A percentile compares a stretch with the other conserved stretches of the same genome.
phyloP scores from a whole-genome alignment of 2,797 vertebrate genomes.

The Thalassophryne amazonica region DNA sequence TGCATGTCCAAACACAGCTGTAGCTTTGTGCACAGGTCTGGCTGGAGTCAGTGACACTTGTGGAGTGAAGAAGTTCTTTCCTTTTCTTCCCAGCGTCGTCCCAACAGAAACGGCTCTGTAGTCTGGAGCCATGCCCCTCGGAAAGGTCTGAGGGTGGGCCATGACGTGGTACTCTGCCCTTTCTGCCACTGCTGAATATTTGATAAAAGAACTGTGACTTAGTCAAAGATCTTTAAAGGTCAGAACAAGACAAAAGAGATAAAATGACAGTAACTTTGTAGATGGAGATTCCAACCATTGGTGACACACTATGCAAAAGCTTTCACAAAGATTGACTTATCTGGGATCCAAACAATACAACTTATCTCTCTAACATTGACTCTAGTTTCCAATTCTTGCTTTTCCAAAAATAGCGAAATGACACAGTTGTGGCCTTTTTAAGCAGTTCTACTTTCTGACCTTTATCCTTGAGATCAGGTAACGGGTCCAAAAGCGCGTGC shows the following conservation, averaged over 20 bases:
- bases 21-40: slow-evolving; percentile 79
- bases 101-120: slow-evolving; percentile 77
- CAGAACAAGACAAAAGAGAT: not conserved
- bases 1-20: slow-evolving; percentile 85
- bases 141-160: slow-evolving; percentile 86
- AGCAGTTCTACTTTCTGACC: slow-evolving; percentile 64
- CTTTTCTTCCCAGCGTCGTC: slow-evolving; percentile 68
- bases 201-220: slow-evolving; percentile 82
- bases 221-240: not conserved
- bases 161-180: slow-evolving; percentile 84
- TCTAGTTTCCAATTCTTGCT: not conserved
- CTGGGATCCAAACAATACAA: slow-evolving; percentile 7
- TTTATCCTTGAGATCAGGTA: slow-evolving; percentile 93
- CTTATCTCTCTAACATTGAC: slow-evolving; percentile 7
- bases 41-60: slow-evolving; percentile 69
- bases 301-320: too few species aligned
- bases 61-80: slow-evolving; percentile 77
- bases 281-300: not conserved
- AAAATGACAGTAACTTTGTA: not conserved
- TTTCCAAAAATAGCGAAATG: slow-evolving; percentile 3
- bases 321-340: slow-evolving; percentile 7
- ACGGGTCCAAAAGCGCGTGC: slow-evolving; percentile 84
- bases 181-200: slow-evolving; percentile 82
- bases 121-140: slow-evolving; percentile 80
- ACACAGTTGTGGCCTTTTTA: not conserved